Evolutionary conservation across 1,140 invertebrate genomes (phyloP).

Genomic region (Drosophila novamexicana): DNA sequence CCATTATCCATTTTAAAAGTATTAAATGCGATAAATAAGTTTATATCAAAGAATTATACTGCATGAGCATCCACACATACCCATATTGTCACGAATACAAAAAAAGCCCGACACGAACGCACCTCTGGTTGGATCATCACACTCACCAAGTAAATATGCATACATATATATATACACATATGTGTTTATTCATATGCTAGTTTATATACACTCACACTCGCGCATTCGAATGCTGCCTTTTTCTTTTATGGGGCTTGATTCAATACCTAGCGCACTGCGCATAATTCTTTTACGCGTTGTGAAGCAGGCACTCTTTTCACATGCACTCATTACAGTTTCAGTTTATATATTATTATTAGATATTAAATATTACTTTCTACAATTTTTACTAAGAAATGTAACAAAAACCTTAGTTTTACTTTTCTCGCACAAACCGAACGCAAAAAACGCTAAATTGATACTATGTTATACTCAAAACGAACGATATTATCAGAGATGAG

Average conservation of each 20-base stretch:
- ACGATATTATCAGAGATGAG: conserved; percentile 28
- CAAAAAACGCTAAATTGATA: conserved; percentile 38
- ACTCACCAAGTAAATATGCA: conserved; percentile 46
- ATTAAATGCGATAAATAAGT: not conserved
- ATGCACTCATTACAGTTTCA: conserved; percentile 1
- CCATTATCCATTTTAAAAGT: not conserved
- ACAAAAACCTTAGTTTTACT: conserved; percentile 26
- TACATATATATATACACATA: conserved; percentile 30
- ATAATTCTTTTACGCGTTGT: conserved; percentile 22
- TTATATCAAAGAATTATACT: conserved; percentile 8
- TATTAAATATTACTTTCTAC: conserved; percentile 9
- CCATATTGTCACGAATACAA: conserved; percentile 39
- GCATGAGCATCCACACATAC: conserved; percentile 9
- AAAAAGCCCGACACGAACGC: conserved; percentile 46
- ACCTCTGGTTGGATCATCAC: conserved; percentile 54
- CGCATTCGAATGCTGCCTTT: conserved; percentile 44
- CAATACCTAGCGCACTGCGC: conserved; percentile 41
- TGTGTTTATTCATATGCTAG: conserved; percentile 41
- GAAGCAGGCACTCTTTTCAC: not conserved
- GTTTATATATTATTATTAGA: conserved; percentile 7
- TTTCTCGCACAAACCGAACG: conserved; percentile 40
- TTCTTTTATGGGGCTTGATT: conserved; percentile 42
- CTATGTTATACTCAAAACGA: conserved; percentile 33
- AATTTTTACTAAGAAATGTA: conserved; percentile 8
- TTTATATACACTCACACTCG: conserved; percentile 43